Evolutionary conservation across 2,113 vertebrate genomes (phyloP), one percentile per base, ranked within the genome.

Genomic region (Catharus bicknelli): DNA sequence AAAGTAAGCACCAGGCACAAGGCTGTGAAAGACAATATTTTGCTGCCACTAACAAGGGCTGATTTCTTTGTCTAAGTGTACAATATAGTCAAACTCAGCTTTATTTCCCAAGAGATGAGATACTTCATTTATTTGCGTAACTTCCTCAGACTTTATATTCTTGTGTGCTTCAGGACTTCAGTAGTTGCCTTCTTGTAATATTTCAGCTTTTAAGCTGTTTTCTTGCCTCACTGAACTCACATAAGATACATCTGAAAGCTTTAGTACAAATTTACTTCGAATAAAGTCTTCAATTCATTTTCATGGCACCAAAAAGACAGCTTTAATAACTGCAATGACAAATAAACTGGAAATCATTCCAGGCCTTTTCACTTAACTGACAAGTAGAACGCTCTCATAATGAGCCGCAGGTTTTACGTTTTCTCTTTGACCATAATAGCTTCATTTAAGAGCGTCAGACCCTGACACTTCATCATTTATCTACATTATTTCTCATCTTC

Each of bases 301-400:
- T 97, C 97, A 97, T 98, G 98, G 98, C 98, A 98, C 98, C 97
- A 98, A 98, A 98, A 98, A 98, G 98, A 98, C 98, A 98, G 98
- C 98, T 98, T 98, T 98, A 98, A 99, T 99, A 98, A 98, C 98
- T 97, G 97, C 97, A 97, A 98, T 98, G 98, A 99, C 98, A 99
- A 98, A 98, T 98, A 98, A 98, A 99, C 97, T 98, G 97, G 97
- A 98, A 97, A 98, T 98, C 98, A 98, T 98, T 98, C 97, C 97
- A 97, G 97, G 98, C 98, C 98, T 98, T 98, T 98, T 98, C 98
- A 98, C 98, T 98, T 98, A 98, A 98, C 98, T 98, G 98, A 98
- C 98, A 98, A 98, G 98, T 98, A 97, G 98, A 98, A 98, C 98
- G 98, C 98, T 98, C 97, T 98, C 97, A 98, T 98, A 98, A 99